Evolutionary conservation across 2,797 vertebrate species (phyloP).

Genomic region (Poeciliopsis paucimaculata): DNA sequence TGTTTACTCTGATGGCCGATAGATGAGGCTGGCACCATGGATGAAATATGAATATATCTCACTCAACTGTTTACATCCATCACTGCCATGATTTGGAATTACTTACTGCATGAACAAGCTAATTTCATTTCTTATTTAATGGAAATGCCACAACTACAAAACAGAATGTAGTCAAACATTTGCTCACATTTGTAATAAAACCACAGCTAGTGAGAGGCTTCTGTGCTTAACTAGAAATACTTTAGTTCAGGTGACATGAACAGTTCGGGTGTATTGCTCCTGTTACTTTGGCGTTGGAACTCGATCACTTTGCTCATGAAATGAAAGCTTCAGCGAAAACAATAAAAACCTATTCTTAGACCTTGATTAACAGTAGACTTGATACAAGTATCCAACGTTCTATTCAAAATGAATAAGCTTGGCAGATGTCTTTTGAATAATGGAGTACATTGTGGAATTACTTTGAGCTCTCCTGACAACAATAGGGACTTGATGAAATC

Average conservation of each 20-base stretch:
- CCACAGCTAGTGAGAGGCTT: too few species aligned
- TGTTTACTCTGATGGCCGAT: too few species aligned
- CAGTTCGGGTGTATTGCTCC: background rate
- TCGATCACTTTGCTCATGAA: background rate
- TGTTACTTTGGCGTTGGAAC: background rate
- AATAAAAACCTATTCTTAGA: background rate
- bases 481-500: constrained; percentile 17
- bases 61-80: too few species aligned
- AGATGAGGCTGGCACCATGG: too few species aligned
- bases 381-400: background rate
- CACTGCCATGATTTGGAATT: too few species aligned
- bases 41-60: too few species aligned
- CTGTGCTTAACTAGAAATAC: background rate
- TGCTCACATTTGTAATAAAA: background rate
- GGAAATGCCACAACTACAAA: background rate
- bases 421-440: background rate
- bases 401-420: constrained; percentile 10
- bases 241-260: background rate
- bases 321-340: background rate
- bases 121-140: too few species aligned
- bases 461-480: constrained; percentile 30
- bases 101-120: too few species aligned
- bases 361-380: background rate
- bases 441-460: constrained; percentile 7
- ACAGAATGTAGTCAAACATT: too few species aligned